Evolutionary conservation across 2,888 invertebrate species (phyloP).

Genomic region (Auanema sp.): DNA sequence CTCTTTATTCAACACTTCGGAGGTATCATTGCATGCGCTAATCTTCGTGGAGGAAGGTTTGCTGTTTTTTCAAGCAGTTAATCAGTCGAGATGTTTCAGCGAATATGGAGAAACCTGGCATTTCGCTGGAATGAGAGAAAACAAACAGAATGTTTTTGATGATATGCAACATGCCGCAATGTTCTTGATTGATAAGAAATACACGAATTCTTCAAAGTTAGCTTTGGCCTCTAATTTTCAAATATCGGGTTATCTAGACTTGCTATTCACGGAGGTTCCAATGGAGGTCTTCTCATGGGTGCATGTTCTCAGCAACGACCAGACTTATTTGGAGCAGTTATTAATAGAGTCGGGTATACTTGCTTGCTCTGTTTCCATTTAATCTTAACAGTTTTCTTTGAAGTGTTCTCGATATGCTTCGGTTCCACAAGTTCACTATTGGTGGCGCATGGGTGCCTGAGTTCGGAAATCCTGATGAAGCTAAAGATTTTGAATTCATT

Average conservation of each 20-base stretch:
- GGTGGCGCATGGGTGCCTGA: conserved; percentile 95
- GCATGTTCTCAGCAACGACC: conserved; percentile 93
- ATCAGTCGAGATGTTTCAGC: conserved; percentile 69
- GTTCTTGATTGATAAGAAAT: conserved; percentile 80
- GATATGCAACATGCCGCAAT: conserved; percentile 92
- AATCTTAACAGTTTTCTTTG: background rate
- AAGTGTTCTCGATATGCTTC: conserved; percentile 93
- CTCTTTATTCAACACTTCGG: conserved; percentile 86
- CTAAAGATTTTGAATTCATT: conserved; percentile 81
- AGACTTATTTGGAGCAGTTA: conserved; percentile 86
- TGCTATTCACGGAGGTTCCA: conserved; percentile 90
- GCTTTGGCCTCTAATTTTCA: background rate
- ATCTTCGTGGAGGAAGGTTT: conserved; percentile 93
- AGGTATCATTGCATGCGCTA: conserved; percentile 87
- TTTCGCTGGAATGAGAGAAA: conserved; percentile 82
- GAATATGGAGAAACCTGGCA: conserved; percentile 97
- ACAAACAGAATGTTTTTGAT: conserved; percentile 95
- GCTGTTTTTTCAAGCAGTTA: conserved; percentile 52
- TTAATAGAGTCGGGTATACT: conserved; percentile 92
- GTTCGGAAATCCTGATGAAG: conserved; percentile 85
- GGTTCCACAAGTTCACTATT: conserved; percentile 96
- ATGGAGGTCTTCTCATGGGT: conserved; percentile 92
- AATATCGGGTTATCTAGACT: conserved; percentile 66
- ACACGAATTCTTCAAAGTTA: conserved; percentile 75
- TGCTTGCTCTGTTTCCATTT: background rate